Conservation (phyloP, 2,797 vertebrate species). For the Tapirus indicus region DNA sequence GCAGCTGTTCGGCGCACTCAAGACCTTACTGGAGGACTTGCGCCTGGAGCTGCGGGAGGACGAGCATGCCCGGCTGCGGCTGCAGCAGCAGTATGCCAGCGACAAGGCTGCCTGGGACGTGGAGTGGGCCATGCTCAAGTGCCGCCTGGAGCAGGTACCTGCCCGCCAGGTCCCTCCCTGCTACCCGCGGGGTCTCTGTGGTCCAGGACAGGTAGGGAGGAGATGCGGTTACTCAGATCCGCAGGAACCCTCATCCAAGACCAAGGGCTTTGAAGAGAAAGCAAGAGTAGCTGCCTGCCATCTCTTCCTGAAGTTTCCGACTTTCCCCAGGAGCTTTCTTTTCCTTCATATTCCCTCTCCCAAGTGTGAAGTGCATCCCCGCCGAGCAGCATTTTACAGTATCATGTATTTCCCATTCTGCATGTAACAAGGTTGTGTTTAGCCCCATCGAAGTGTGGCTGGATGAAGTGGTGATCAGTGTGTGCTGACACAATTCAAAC, state of each 20-base stretch:
- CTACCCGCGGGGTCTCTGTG: rapidly evolving
- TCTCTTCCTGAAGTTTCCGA: background rate
- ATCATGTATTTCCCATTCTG: background rate
- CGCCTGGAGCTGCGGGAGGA: conserved; percentile 94
- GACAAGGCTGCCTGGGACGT: conserved; percentile 97
- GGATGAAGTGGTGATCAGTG: background rate
- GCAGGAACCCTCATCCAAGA: background rate
- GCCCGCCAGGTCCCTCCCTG: rapidly evolving
- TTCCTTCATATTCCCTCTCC: too few relatives aligned
- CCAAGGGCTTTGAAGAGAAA: background rate
- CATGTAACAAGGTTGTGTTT: too few relatives aligned
- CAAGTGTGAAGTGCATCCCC: rapidly evolving
- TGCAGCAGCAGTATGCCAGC: conserved; percentile 94
- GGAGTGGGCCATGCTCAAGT: conserved; percentile 94
- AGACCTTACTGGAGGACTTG: conserved; percentile 95
- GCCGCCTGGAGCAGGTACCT: conserved; percentile 94
- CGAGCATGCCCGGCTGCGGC: conserved; percentile 90
- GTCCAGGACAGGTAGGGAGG: background rate
- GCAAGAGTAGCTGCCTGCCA: background rate
- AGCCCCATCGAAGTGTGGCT: rapidly evolving
- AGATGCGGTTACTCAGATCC: background rate
- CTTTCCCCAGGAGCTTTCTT: background rate
- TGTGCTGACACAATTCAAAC: background rate
- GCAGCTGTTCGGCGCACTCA: conserved; percentile 93
- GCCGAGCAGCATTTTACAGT: background rate